These are phyloP conservation scores for Coreoperca whiteheadi DNA, from an alignment of 2,113 vertebrate genomes.

Conservation along the genomic window DNA sequence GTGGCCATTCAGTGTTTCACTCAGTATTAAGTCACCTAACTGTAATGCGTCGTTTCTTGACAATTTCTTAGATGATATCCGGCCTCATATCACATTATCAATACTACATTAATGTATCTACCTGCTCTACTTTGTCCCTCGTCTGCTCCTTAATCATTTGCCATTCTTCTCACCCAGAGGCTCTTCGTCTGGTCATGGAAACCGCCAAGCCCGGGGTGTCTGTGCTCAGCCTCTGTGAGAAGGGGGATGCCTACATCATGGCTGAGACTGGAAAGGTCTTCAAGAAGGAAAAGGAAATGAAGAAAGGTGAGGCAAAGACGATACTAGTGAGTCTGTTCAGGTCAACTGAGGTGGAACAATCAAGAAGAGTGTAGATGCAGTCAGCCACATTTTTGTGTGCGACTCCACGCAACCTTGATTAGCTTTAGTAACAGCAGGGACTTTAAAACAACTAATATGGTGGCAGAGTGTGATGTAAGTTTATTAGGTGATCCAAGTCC, in stretches of 20 bases:
- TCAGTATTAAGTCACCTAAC: background rate
- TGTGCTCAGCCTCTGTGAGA: slow-evolving; percentile 91
- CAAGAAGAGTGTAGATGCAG: background rate
- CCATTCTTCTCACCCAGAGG: slow-evolving; percentile 79
- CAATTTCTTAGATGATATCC: background rate
- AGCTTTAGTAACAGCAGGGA: background rate
- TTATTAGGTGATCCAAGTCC: background rate
- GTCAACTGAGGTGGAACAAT: background rate
- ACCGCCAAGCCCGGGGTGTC: slow-evolving; percentile 87
- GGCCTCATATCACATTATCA: background rate
- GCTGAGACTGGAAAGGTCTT: slow-evolving; percentile 95
- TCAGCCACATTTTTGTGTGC: background rate
- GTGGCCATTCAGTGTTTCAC: background rate
- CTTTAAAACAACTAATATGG: slow-evolving; percentile 2
- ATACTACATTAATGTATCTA: too few species aligned
- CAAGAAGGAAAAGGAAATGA: slow-evolving; percentile 98
- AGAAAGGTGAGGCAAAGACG: slow-evolving; percentile 88
- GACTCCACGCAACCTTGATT: background rate
- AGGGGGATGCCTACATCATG: slow-evolving; percentile 92
- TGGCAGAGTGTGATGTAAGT: slow-evolving; percentile 1
- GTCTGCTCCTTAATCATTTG: background rate
- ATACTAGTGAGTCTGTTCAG: background rate
- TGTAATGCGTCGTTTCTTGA: background rate
- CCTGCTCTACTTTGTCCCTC: background rate
- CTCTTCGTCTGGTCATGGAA: slow-evolving; percentile 89